Conservation (phyloP, 1,140 invertebrate species). For the Neodiprion fabricii region DNA sequence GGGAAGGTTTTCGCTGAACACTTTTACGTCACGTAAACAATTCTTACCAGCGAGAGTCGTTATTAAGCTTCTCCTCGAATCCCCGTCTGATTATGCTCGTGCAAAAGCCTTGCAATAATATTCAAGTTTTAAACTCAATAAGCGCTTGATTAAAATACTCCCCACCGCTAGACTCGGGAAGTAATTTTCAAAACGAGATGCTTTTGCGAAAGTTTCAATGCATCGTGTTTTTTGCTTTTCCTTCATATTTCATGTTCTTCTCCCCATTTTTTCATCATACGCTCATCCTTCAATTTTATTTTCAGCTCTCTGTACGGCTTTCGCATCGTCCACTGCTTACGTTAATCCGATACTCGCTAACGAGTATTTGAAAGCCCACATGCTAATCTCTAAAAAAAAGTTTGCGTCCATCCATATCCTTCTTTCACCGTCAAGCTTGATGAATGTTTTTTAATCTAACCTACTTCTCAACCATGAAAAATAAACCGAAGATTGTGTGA, state of each 20-base stretch:
- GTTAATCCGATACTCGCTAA: neutral
- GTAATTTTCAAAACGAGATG: constrained; percentile 52
- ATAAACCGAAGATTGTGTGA: neutral
- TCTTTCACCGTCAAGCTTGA: neutral
- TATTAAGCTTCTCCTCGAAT: neutral
- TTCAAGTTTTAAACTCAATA: constrained; percentile 50
- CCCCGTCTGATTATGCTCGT: constrained; percentile 9
- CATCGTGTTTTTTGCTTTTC: constrained; percentile 30
- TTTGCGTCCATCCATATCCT: neutral
- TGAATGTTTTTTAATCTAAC: neutral
- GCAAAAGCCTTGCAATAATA: constrained; percentile 38
- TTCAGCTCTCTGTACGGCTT: neutral
- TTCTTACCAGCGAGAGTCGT: neutral
- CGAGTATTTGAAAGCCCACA: neutral
- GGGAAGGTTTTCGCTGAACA: no score
- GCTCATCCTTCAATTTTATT: constrained; percentile 18
- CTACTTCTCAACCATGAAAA: neutral
- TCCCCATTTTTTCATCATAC: constrained; percentile 23
- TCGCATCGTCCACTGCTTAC: neutral
- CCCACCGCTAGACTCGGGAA: constrained; percentile 19
- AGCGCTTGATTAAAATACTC: constrained; percentile 52
- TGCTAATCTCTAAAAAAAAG: neutral
- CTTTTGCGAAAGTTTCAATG: constrained; percentile 43
- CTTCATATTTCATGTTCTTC: constrained; percentile 22
- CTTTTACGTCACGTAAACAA: no score